These are phyloP conservation scores for Rhagophthalmus giganteus DNA, from an alignment of 2,888 invertebrate genomes.

Conservation along the genomic window DNA sequence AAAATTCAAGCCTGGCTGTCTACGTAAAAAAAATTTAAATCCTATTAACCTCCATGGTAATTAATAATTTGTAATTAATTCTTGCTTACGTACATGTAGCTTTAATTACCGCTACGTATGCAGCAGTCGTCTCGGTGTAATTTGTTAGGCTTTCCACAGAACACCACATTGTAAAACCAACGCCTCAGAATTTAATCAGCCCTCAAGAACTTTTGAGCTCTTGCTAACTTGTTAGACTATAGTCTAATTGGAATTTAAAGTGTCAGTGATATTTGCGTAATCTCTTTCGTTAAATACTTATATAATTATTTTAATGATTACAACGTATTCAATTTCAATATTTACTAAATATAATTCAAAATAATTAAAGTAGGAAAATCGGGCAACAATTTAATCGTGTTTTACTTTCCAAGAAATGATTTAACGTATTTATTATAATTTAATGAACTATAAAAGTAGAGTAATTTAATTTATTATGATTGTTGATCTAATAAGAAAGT, in stretches of 20 bases:
- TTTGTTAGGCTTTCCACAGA: constrained; percentile 5
- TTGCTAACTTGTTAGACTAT: constrained; percentile 7
- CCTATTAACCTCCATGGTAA: background rate
- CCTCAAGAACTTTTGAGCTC: constrained; percentile 6
- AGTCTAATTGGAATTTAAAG: constrained; percentile 6
- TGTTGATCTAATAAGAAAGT: too few species aligned
- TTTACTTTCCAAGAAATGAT: too few species aligned
- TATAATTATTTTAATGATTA: background rate
- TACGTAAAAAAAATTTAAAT: background rate
- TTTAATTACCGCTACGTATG: constrained; percentile 6
- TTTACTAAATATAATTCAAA: too few species aligned
- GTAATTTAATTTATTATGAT: too few species aligned
- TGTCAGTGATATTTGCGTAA: background rate
- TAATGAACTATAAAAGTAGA: too few species aligned
- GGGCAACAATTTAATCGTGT: too few species aligned
- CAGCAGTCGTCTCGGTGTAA: constrained; percentile 1
- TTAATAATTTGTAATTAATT: constrained; percentile 7
- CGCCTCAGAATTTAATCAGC: constrained; percentile 16
- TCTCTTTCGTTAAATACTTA: background rate
- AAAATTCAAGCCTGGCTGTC: too few species aligned
- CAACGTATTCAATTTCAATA: too few species aligned
- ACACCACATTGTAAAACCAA: constrained; percentile 8
- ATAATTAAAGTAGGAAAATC: too few species aligned
- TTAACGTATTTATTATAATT: too few species aligned
- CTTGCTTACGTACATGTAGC: constrained; percentile 1